Conservation (phyloP, 2,888 invertebrate species). For the Caenorhabditis sp. region DNA sequence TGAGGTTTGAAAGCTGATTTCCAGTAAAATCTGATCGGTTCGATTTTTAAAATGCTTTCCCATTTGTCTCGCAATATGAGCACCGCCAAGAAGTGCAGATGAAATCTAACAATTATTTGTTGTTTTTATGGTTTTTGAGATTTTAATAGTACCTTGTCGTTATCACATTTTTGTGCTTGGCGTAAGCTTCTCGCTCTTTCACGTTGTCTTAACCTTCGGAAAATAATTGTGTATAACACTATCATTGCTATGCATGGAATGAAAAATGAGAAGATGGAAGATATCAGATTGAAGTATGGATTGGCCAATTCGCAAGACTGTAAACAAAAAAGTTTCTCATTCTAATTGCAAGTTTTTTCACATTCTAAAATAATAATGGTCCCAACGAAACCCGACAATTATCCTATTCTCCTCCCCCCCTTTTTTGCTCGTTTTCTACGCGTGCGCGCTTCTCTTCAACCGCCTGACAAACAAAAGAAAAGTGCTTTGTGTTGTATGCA, state of each 20-base stretch:
- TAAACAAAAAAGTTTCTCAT: constrained; percentile 41
- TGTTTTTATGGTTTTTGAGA: not conserved
- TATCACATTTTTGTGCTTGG: constrained; percentile 46
- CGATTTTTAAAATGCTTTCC: constrained; percentile 65
- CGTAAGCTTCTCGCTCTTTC: constrained; percentile 59
- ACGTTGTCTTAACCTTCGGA: constrained; percentile 80
- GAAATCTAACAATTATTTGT: constrained; percentile 47
- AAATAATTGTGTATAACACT: constrained; percentile 82
- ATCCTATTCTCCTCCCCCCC: too few species aligned
- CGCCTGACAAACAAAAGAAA: too few species aligned
- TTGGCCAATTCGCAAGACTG: constrained; percentile 89
- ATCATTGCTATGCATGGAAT: constrained; percentile 98
- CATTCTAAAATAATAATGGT: too few species aligned
- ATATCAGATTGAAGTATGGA: constrained; percentile 95
- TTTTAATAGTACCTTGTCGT: constrained; percentile 36
- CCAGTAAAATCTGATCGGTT: constrained; percentile 66
- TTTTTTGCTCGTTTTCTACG: too few species aligned
- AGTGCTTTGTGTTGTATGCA: constrained; percentile 1
- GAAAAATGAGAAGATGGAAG: constrained; percentile 96
- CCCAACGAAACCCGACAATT: too few species aligned
- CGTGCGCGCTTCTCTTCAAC: too few species aligned
- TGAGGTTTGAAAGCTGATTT: constrained; percentile 68
- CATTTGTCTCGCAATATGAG: constrained; percentile 64
- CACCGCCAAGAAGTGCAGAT: constrained; percentile 67
- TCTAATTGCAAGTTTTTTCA: too few species aligned